A percentile compares a stretch with the other conserved stretches of the same genome.
Evolutionary conservation across 2,888 invertebrate genomes (phyloP).

Genomic region (Odontomyia ornata): DNA sequence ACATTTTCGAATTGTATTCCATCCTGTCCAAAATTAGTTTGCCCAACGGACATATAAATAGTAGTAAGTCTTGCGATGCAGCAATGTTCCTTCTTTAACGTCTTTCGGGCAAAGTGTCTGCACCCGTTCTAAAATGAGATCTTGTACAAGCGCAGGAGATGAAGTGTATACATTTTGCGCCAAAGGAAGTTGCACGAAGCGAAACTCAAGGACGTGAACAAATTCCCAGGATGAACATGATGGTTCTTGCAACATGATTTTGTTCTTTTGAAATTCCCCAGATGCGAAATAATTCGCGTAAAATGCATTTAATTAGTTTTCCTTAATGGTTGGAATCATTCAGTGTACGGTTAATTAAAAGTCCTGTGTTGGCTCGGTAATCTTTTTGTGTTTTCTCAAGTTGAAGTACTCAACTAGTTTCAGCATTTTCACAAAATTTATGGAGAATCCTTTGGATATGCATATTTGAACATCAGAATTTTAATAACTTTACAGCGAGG

Average conservation of each 20-base stretch:
- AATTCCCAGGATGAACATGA: not conserved
- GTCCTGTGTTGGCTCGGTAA: not conserved
- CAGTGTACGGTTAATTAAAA: conserved; percentile 2
- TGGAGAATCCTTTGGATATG: no score
- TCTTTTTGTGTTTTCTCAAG: not conserved
- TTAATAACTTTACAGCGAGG: no score
- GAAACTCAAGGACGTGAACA: no score
- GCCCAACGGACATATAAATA: conserved; percentile 6
- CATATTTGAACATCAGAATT: no score
- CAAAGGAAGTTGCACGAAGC: no score
- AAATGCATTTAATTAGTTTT: conserved; percentile 31
- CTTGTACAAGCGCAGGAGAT: not conserved
- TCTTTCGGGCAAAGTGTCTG: not conserved
- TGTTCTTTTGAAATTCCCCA: not conserved
- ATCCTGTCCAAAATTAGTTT: conserved; percentile 4
- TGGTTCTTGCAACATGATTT: not conserved
- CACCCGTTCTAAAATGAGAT: not conserved
- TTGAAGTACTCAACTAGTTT: not conserved
- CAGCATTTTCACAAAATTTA: no score
- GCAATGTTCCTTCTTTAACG: not conserved
- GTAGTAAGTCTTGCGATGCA: not conserved
- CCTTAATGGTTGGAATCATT: conserved; percentile 14
- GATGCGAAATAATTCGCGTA: conserved; percentile 9
- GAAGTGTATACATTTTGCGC: no score
- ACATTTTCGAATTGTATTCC: not conserved